Base-by-base conservation (phyloP, 2,888 invertebrate species). In the Drosophila monieri region DNA sequence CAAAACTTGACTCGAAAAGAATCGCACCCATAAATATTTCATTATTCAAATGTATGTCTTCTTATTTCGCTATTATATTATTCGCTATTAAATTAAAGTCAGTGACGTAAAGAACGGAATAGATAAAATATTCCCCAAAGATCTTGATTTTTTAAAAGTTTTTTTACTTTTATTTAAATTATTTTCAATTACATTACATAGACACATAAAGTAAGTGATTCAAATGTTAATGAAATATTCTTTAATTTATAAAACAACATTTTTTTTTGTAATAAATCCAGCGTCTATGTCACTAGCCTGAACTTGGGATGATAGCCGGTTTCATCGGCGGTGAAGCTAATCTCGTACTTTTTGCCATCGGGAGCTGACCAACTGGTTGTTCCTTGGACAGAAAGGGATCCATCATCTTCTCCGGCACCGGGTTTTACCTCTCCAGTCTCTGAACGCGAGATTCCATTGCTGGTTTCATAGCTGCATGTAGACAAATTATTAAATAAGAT, bases 361-460 rank as follows among this genome's bases (percentile, higher is more conserved):
- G 90, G 93, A 2, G 93, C 93, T 0, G 92, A 91, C 92, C 94
- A 95, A 0, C 93, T 92, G 84, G 93, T 94, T 15, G 93, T 92
- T 30, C 95, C 95, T 21, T 92, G 92, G 1, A 95, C 93, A 18
- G 93, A 91, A 48, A 95, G 93, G 3, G 94, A 93, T 76, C 94
- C 93, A 44, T 84, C 83, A 0, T 81, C 89, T 43, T 85, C 87
- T 2, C 87, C 89, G 1, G 91, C 90, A 21, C 83, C 87, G 23
- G 90, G 89, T 59, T 91, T 92, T 41, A 92, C 67, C 52, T 90
- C 89, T 1, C 91, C 93, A 27, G 89, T 85, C 80, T 93, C 92
- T 32, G 84, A 74, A 9, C 92, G 90, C 5, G 86, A 74, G 43
- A 91, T 91, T 15, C 93, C 93, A 75, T 93, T 92, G 78, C 92